Conservation (phyloP, 2,888 invertebrate genomes). For the Troides helena region DNA sequence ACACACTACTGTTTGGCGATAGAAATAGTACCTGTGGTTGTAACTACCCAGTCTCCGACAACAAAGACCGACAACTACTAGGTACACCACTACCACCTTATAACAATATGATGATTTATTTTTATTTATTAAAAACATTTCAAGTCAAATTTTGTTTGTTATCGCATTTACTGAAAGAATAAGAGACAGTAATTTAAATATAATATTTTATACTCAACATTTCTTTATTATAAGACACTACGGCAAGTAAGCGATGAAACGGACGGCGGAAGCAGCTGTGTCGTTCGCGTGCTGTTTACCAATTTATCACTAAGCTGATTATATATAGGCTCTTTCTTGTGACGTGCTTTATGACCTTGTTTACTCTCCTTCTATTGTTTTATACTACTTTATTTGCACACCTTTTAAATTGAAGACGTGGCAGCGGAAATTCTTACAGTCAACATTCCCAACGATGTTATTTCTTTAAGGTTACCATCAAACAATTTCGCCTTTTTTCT, state of each 20-base stretch:
- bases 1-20: too few species aligned
- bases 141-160: background rate
- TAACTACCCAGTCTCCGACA: too few species aligned
- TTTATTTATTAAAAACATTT: too few species aligned
- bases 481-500: too few species aligned
- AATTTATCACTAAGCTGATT: conserved; percentile 81
- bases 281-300: conserved; percentile 78
- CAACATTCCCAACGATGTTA: conserved; percentile 18
- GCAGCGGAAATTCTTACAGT: conserved; percentile 30
- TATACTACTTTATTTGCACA: conserved; percentile 67
- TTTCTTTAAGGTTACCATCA: conserved; percentile 6
- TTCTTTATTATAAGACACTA: conserved; percentile 24
- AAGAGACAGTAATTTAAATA: background rate
- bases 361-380: conserved; percentile 66
- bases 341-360: conserved; percentile 76
- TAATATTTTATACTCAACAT: conserved; percentile 12
- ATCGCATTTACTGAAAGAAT: background rate
- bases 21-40: too few species aligned
- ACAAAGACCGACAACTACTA: too few species aligned
- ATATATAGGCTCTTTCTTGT: conserved; percentile 74
- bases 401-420: conserved; percentile 56
- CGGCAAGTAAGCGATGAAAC: conserved; percentile 34
- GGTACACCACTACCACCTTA: too few species aligned
- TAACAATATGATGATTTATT: too few species aligned
- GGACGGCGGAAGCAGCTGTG: conserved; percentile 71